A percentile compares a stretch with the other conserved stretches of the same genome.
phyloP scores from a whole-genome alignment of 92 coral and sea anemone genomes.

The Ricordea florida region DNA sequence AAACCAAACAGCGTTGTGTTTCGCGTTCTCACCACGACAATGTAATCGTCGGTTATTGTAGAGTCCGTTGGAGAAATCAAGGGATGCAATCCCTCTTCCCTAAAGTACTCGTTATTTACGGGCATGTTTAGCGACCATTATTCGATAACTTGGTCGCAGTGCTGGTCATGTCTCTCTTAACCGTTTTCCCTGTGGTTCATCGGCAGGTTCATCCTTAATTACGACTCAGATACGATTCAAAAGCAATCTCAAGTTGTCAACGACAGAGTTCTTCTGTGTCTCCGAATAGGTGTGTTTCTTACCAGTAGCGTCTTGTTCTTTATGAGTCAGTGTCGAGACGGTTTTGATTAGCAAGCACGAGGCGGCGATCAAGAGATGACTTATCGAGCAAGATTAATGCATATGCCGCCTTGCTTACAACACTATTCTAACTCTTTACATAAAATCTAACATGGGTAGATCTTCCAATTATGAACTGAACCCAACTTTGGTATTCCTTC shows the following conservation, averaged over 20 bases:
- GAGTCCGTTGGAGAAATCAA: conserved; percentile 1
- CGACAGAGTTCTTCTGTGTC: not conserved
- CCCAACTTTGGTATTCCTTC: not conserved
- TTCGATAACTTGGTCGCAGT: not conserved
- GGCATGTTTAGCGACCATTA: conserved; percentile 32
- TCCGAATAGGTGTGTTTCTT: not conserved
- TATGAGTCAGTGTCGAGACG: no score
- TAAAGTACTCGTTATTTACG: conserved; percentile 4
- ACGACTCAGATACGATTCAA: not conserved
- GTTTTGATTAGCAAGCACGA: no score
- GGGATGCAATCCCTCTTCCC: conserved; percentile 21
- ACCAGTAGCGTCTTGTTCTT: not conserved
- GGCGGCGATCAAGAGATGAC: no score
- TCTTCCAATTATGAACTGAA: not conserved
- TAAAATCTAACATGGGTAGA: not conserved
- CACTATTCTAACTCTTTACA: no score
- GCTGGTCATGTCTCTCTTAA: not conserved
- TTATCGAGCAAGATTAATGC: no score
- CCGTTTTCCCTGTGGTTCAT: conserved; percentile 16
- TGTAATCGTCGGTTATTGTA: conserved; percentile 8
- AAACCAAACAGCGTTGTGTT: conserved; percentile 17
- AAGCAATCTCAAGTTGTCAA: not conserved
- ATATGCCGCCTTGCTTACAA: no score
- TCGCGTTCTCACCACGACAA: conserved; percentile 17
- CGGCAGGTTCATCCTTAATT: not conserved